Conservation (phyloP, 2,113 vertebrate species). For the Amphiprion ocellaris region DNA sequence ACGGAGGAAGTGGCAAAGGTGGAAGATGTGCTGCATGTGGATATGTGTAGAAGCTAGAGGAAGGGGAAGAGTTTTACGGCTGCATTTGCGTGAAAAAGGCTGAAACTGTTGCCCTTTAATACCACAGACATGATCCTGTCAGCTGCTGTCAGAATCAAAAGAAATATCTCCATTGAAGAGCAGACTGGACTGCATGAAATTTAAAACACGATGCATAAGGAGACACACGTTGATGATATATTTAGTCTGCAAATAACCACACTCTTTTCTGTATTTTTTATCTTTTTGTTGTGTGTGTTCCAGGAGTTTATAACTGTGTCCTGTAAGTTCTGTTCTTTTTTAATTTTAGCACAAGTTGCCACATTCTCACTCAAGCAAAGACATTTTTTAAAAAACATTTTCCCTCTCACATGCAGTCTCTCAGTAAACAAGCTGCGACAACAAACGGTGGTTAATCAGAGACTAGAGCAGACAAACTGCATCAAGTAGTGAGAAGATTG, state of each 20-base stretch:
- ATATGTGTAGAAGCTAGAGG: not conserved
- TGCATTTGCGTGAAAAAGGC: conserved; percentile 44
- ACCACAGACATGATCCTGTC: not conserved
- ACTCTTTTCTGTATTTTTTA: too few species aligned
- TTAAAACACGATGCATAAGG: too few species aligned
- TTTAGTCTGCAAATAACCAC: not conserved
- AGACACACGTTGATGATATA: too few species aligned
- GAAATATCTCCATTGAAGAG: not conserved
- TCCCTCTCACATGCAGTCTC: not conserved
- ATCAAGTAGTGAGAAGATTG: conserved; percentile 24
- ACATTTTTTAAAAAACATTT: not conserved
- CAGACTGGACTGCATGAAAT: not conserved
- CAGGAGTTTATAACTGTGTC: not conserved
- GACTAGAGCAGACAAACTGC: conserved; percentile 20
- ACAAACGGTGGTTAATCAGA: conserved; percentile 26
- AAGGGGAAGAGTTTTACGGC: not conserved
- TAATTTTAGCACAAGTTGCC: not conserved
- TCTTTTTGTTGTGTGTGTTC: too few species aligned
- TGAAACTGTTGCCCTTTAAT: not conserved
- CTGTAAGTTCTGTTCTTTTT: not conserved
- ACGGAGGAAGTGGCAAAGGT: conserved; percentile 24
- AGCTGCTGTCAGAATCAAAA: conserved; percentile 9
- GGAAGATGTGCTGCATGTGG: conserved; percentile 15
- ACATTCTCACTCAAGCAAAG: not conserved
- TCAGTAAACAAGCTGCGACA: not conserved